Evolutionary conservation across 2,888 invertebrate genomes (phyloP), one percentile per base, ranked within the genome.

Genomic region (Romanomermis culicivorax): DNA sequence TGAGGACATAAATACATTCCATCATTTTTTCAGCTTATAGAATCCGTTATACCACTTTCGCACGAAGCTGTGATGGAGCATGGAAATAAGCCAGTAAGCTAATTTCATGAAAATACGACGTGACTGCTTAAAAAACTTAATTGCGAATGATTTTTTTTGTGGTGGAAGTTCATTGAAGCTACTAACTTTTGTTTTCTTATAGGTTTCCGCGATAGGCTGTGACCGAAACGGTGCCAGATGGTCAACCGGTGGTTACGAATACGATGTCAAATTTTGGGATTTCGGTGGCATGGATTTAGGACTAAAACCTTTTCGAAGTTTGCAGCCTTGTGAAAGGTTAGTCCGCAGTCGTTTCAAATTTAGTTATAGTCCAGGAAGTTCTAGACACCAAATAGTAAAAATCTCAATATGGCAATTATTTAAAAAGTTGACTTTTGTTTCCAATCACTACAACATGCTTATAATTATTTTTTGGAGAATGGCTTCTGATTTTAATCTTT

Each of bases 241-340:
- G 42, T 81, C 85, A 0, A 82, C 85, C 0, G 97, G 97, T 0
- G 87, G 91, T 0, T 80, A 86, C 27, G 95, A 97, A 70, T 97
- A 91, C 70, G 88, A 91, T 62, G 83, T 97, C 1, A 83, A 83
- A 53, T 85, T 97, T 63, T 97, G 89, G 89, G 97, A 99, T 69
- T 97, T 97, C 74, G 86, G 89, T 58, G 95, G 93, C 2, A 95
- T 97, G 91, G 91, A 95, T 69, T 79, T 84, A 0, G 79, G 83
- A 0, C 78, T 89, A 75, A 79, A 83, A 53, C 85, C 88, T 51
- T 97, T 93, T 69, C 78, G 93, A 25, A 83, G 83, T 0, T 74
- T 91, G n/a, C 83, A 84, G 61, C 93, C 95, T 0, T 89, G 89
- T 67, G 93, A 93, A 70, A 85, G 73, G 72, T 73, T 60, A 51